A percentile compares a stretch with the other conserved stretches of the same genome.
Conservation (phyloP, 2,888 invertebrate species). For the Thyatira batis region DNA sequence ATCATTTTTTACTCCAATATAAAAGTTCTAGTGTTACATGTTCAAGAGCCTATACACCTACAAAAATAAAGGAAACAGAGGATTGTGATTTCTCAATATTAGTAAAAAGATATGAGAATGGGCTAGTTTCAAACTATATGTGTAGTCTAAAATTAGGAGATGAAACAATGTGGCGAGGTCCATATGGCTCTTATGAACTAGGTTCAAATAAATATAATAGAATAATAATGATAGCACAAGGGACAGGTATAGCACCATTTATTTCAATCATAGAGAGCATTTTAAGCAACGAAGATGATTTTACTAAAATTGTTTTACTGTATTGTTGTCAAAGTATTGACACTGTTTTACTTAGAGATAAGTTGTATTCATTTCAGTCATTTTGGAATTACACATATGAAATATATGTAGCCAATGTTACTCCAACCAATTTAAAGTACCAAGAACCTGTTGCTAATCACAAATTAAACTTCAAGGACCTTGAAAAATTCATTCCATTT, state of each 20-base stretch:
- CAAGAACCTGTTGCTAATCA: constrained; percentile 72
- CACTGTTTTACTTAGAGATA: constrained; percentile 83
- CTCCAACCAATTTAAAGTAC: constrained; percentile 57
- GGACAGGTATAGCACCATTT: constrained; percentile 89
- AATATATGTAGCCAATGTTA: constrained; percentile 76
- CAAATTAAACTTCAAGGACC: constrained; percentile 55
- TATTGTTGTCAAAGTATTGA: constrained; percentile 83
- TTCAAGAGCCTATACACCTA: constrained; percentile 69
- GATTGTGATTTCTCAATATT: constrained; percentile 81
- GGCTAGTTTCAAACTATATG: constrained; percentile 83
- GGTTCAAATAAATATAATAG: constrained; percentile 63
- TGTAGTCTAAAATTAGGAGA: constrained; percentile 69
- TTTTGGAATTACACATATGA: constrained; percentile 90
- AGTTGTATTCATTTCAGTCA: constrained; percentile 80
- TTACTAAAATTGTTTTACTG: constrained; percentile 83
- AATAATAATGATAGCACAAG: constrained; percentile 83
- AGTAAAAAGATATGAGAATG: constrained; percentile 82
- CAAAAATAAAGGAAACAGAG: constrained; percentile 33
- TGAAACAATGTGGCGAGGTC: constrained; percentile 86
- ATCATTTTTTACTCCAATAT: constrained; percentile 68
- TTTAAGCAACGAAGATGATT: constrained; percentile 85
- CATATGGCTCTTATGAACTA: constrained; percentile 84
- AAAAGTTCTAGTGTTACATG: constrained; percentile 27
- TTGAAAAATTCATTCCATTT: constrained; percentile 56
- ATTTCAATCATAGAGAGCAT: constrained; percentile 84